These are phyloP conservation scores for Rhagium mordax DNA, from an alignment of 2,888 invertebrate genomes.

Conservation along the genomic window DNA sequence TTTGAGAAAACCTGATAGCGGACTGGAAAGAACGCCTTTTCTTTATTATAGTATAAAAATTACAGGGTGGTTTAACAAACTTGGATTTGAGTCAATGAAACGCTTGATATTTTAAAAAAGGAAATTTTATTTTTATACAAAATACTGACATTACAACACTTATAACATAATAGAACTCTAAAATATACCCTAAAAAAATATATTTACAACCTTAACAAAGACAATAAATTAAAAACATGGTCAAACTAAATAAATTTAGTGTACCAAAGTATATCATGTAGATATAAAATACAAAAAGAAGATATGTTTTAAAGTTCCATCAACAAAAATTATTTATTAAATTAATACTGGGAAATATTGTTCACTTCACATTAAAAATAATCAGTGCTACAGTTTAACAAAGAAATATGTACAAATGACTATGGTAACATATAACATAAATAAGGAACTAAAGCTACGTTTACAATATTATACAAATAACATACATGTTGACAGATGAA, in stretches of 20 bases:
- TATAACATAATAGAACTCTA: conserved; percentile 38
- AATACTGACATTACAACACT: conserved; percentile 46
- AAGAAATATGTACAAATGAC: conserved; percentile 32
- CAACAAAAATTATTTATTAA: conserved; percentile 19
- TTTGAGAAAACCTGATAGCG: too few relatives aligned
- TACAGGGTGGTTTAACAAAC: too few relatives aligned
- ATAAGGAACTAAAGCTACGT: conserved; percentile 23
- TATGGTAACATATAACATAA: conserved; percentile 31
- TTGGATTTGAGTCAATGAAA: too few relatives aligned
- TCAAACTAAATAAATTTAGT: conserved; percentile 2
- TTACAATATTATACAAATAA: conserved; percentile 23
- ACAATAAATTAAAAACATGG: conserved; percentile 11
- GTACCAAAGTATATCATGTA: background rate
- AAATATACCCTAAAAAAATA: conserved; percentile 1
- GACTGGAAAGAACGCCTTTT: too few relatives aligned
- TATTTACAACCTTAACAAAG: background rate
- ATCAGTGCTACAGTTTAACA: conserved; percentile 34
- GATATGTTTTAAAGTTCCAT: conserved; percentile 23
- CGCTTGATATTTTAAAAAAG: conserved; percentile 15
- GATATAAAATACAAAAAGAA: background rate
- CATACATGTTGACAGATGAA: conserved; percentile 24
- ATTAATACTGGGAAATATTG: conserved; percentile 37
- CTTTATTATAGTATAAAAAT: too few relatives aligned
- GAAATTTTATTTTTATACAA: conserved; percentile 41
- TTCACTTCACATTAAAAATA: conserved; percentile 31